Evolutionary conservation across 2,888 invertebrate genomes (phyloP).

Genomic region (Heliconius charithonia): DNA sequence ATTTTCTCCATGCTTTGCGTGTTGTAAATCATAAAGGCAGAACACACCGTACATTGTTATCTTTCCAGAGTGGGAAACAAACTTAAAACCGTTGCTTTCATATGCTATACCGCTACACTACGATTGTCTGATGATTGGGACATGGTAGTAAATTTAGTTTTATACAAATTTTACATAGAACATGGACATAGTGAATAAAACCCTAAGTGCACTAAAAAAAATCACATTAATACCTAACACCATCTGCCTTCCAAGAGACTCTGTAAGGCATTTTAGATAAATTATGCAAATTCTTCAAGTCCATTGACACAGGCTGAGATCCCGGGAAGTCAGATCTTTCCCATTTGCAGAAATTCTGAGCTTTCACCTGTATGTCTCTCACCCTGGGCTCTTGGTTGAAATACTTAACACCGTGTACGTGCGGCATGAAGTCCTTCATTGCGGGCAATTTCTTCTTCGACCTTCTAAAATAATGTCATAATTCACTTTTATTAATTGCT

Average conservation of each 20-base stretch:
- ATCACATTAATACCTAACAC: constrained; percentile 86
- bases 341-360: constrained; percentile 92
- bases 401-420: constrained; percentile 90
- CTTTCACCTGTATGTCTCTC: constrained; percentile 87
- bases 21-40: neutral
- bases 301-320: constrained; percentile 98
- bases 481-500: neutral
- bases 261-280: constrained; percentile 93
- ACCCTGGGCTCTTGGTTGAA: constrained; percentile 86
- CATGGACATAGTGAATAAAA: too few species aligned
- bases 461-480: constrained; percentile 4
- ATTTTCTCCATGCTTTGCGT: neutral
- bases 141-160: too few species aligned
- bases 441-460: constrained; percentile 8
- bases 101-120: too few species aligned
- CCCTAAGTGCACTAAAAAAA: too few species aligned
- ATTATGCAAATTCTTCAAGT: constrained; percentile 89
- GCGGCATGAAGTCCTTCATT: constrained; percentile 91
- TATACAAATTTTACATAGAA: too few species aligned
- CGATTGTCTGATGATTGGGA: too few species aligned
- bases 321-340: constrained; percentile 94
- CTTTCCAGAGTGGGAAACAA: neutral
- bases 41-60: neutral
- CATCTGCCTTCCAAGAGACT: constrained; percentile 99
- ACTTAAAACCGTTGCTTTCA: neutral